A percentile compares a stretch with the other conserved stretches of the same genome.
These are phyloP conservation scores for Chesias legatella DNA, from an alignment of 2,888 invertebrate species.

Conservation along the genomic window DNA sequence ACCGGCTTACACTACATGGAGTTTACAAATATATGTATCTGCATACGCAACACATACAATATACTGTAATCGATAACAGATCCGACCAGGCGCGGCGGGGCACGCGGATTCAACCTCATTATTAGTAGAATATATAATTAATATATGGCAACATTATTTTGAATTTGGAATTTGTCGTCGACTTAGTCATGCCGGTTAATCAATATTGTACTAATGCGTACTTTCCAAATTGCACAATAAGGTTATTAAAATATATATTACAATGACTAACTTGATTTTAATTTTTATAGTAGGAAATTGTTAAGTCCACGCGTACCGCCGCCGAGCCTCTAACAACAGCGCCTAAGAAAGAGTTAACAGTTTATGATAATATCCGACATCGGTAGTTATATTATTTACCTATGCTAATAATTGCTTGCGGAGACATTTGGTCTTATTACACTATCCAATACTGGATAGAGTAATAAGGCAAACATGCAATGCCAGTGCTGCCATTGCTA, in stretches of 20 bases:
- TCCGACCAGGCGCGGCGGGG: constrained; percentile 47
- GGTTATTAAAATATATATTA: too few relatives aligned
- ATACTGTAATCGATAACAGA: constrained; percentile 67
- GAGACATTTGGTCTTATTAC: too few relatives aligned
- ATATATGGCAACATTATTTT: constrained; percentile 25
- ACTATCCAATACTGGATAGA: too few relatives aligned
- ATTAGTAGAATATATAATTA: constrained; percentile 14
- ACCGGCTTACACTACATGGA: constrained; percentile 52
- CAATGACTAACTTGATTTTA: too few relatives aligned
- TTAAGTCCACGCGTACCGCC: constrained; percentile 55
- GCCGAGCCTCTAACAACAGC: constrained; percentile 70
- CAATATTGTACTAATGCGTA: too few relatives aligned
- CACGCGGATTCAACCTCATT: constrained; percentile 40
- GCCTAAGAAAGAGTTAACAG: constrained; percentile 81
- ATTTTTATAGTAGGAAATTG: too few relatives aligned
- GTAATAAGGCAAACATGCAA: too few relatives aligned
- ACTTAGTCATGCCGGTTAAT: too few relatives aligned
- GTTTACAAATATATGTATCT: constrained; percentile 59
- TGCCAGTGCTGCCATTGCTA: constrained; percentile 14
- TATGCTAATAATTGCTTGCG: constrained; percentile 52
- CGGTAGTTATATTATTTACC: constrained; percentile 57
- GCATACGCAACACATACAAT: constrained; percentile 57
- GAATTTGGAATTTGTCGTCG: not conserved
- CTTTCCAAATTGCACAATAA: too few relatives aligned
- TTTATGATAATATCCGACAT: constrained; percentile 71